These are phyloP conservation scores for Brotula barbata DNA, from an alignment of 2,797 vertebrate species.

Conservation along the genomic window DNA sequence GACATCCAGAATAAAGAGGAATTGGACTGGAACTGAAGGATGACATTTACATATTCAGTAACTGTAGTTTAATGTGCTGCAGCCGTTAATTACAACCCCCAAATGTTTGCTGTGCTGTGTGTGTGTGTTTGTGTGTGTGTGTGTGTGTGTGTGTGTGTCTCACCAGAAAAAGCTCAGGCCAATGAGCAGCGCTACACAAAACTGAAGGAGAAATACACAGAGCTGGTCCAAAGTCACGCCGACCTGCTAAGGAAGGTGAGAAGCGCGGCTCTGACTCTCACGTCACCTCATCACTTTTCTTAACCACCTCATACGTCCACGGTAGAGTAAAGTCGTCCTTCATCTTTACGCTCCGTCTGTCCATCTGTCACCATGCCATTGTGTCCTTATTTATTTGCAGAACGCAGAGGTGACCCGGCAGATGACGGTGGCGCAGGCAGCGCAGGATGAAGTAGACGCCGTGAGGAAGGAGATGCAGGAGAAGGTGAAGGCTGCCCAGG, in stretches of 20 bases:
- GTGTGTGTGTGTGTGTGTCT: conserved; percentile 13
- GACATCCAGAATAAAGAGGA: too few species aligned
- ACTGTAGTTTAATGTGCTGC: too few species aligned
- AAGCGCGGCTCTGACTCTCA: background rate
- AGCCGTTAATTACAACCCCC: too few species aligned
- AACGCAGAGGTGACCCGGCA: conserved; percentile 97
- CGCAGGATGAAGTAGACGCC: conserved; percentile 87
- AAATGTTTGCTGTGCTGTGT: too few species aligned
- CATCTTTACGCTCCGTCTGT: conserved; percentile 20
- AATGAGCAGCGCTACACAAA: conserved; percentile 97
- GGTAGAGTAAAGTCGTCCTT: conserved; percentile 10
- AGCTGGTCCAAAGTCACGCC: conserved; percentile 94
- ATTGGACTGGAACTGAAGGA: too few species aligned
- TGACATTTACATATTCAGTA: too few species aligned
- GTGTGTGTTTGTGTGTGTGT: background rate
- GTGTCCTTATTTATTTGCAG: conserved; percentile 66
- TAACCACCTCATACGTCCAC: background rate
- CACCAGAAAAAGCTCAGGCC: conserved; percentile 89
- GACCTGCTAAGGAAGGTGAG: conserved; percentile 94
- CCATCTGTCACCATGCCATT: background rate
- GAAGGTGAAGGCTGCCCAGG: conserved; percentile 84
- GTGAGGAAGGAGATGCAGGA: conserved; percentile 90
- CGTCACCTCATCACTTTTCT: background rate
- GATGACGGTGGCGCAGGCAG: conserved; percentile 86
- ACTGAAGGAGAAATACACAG: conserved; percentile 96